Evolutionary conservation across 2,888 invertebrate genomes (phyloP), one percentile per base, ranked within the genome.

Genomic region (Gibbula magus): DNA sequence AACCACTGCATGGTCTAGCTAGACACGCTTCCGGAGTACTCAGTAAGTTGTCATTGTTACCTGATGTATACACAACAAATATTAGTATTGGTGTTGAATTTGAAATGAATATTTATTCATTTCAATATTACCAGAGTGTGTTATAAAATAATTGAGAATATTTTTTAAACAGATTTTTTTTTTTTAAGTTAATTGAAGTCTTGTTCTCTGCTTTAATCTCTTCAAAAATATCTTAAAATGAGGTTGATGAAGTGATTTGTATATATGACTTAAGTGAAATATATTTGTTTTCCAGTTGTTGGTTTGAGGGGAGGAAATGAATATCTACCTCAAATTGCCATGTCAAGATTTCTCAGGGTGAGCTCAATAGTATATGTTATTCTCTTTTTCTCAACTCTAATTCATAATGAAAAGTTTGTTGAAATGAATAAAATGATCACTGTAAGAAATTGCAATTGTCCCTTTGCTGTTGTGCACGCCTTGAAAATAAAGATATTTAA

Each of bases 21-120:
- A 51, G 70, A 10, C 74, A 84, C 76, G 78, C 88, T 0, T 87
- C 89, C 45, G 91, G 91, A 3, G 89, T 91, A 3, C 56, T 84
- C 25, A 83, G 88, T 88, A 83, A 56, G 81, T 77, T 8, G 13
- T 29, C 16, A 2, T 61, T 66, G 35, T 35, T 35, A 7, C 7
- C 3, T 35, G 4, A 35, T 35, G 7, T 35, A 35, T 35, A 35
- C n/a, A n/a, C n/a, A n/a, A n/a, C n/a, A n/a, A n/a, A n/a, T n/a
- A n/a, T n/a, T n/a, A n/a, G n/a, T n/a, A n/a, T n/a, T n/a, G n/a
- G n/a, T n/a, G n/a, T n/a, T n/a, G n/a, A n/a, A n/a, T n/a, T n/a
- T n/a, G n/a, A n/a, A n/a, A n/a, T n/a, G n/a, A n/a, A n/a, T n/a
- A 35, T 35, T 35, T 35, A 35, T 8, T 8, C 35, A 35, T 35